Percentiles rank a stretch among this genome's conserved stretches.
These are phyloP conservation scores for Grus americana DNA, from an alignment of 2,113 vertebrate genomes.

Conservation along the genomic window DNA sequence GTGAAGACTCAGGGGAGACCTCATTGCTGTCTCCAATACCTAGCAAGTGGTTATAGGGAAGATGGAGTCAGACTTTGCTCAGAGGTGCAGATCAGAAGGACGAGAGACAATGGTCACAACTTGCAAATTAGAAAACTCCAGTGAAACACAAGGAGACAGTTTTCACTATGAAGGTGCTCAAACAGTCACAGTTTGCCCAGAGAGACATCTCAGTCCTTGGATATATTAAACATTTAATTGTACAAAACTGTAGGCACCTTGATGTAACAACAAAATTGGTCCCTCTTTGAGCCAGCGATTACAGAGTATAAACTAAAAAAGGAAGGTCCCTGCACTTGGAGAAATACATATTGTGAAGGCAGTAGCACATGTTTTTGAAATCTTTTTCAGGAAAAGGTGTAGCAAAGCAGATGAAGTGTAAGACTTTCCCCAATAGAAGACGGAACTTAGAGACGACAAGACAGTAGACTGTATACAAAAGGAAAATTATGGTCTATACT, in stretches of 20 bases:
- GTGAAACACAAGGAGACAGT: not conserved
- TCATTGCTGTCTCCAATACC: not conserved
- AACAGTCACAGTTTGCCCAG: not conserved
- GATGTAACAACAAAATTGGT: not conserved
- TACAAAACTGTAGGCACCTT: not conserved
- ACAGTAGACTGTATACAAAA: not conserved
- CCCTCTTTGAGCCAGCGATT: not conserved
- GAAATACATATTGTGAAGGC: not conserved
- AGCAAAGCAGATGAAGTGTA: not conserved
- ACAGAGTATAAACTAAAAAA: not conserved
- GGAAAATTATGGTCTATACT: not conserved
- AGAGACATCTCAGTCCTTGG: not conserved
- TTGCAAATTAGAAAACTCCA: not conserved
- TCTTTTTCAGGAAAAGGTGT: not conserved
- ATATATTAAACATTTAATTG: not conserved
- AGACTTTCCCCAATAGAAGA: not conserved
- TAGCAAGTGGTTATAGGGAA: not conserved
- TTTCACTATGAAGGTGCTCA: not conserved
- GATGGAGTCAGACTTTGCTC: not conserved
- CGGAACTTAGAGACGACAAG: not conserved
- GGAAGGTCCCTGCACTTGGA: not conserved
- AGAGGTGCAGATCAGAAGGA: not conserved
- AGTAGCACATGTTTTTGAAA: not conserved
- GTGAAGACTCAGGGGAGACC: not conserved
- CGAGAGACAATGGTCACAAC: not conserved